Percentiles rank a stretch among this genome's conserved stretches.
phyloP scores from a whole-genome alignment of 2,797 vertebrate genomes.

The Gymnodraco acuticeps region DNA sequence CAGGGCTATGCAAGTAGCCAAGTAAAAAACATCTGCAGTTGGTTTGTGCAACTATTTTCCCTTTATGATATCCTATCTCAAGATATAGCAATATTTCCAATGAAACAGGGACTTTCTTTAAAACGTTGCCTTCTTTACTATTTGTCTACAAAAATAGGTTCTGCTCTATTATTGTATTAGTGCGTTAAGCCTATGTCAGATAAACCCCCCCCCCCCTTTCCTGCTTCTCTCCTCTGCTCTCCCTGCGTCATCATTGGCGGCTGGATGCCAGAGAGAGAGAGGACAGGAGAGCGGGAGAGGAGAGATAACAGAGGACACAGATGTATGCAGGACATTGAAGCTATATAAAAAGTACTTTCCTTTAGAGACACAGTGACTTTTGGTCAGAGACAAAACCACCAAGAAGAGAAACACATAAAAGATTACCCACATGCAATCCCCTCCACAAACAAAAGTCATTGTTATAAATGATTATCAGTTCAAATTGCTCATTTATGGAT shows the following conservation, averaged over 20 bases:
- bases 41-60: neutral
- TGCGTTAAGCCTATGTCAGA: conserved; percentile 33
- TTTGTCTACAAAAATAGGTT: conserved; percentile 16
- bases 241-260: conserved; percentile 71
- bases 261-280: conserved; percentile 67
- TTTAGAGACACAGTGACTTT: conserved; percentile 27
- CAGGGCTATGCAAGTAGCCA: neutral
- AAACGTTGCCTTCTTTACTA: neutral
- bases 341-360: conserved; percentile 48
- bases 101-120: conserved; percentile 1
- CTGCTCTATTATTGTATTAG: conserved; percentile 10
- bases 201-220: neutral
- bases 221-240: conserved; percentile 48
- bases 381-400: conserved; percentile 37
- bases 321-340: conserved; percentile 45
- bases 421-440: conserved; percentile 37
- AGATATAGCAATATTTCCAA: neutral
- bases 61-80: neutral
- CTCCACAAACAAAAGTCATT: conserved; percentile 14
- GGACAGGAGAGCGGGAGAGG: conserved; percentile 38
- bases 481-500: conserved; percentile 29
- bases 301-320: conserved; percentile 51
- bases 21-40: conserved; percentile 12
- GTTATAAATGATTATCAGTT: conserved; percentile 39
- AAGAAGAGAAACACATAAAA: conserved; percentile 42